Conservation (phyloP, 1,140 invertebrate genomes). For the Panagrolaimus sp. region DNA sequence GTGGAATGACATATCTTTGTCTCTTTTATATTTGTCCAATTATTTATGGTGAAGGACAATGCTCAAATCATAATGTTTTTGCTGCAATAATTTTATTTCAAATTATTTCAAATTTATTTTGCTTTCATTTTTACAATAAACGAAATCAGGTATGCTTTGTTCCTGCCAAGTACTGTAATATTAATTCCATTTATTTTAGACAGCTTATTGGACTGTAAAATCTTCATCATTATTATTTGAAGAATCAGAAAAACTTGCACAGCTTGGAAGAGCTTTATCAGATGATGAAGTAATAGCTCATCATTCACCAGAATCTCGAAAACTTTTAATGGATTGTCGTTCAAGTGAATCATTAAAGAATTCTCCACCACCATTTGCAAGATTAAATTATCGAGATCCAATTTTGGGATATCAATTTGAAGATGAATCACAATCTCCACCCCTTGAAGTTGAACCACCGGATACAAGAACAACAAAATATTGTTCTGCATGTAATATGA, state of each 20-base stretch:
- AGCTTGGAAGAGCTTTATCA: background rate
- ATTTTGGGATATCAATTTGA: background rate
- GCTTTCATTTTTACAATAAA: constrained; percentile 45
- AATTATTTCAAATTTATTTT: constrained; percentile 29
- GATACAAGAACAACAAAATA: constrained; percentile 23
- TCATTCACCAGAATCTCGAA: background rate
- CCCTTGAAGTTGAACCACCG: background rate
- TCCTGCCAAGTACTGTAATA: too few species aligned
- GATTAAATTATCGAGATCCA: background rate
- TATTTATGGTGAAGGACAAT: constrained; percentile 31
- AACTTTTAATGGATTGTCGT: constrained; percentile 5
- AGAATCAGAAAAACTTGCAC: background rate
- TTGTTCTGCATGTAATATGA: constrained; percentile 32
- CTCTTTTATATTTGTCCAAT: constrained; percentile 39
- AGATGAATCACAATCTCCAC: background rate
- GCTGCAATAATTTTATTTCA: constrained; percentile 37
- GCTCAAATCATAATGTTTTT: constrained; percentile 23
- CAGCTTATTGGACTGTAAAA: constrained; percentile 4
- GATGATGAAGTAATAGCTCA: background rate
- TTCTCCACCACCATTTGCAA: background rate
- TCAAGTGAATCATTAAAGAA: background rate
- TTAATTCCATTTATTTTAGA: background rate
- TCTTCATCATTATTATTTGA: background rate
- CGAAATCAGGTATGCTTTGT: constrained; percentile 32
- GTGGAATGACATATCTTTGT: constrained; percentile 32